These are phyloP conservation scores for Periparus ater DNA, from an alignment of 2,797 vertebrate genomes.

Conservation along the genomic window DNA sequence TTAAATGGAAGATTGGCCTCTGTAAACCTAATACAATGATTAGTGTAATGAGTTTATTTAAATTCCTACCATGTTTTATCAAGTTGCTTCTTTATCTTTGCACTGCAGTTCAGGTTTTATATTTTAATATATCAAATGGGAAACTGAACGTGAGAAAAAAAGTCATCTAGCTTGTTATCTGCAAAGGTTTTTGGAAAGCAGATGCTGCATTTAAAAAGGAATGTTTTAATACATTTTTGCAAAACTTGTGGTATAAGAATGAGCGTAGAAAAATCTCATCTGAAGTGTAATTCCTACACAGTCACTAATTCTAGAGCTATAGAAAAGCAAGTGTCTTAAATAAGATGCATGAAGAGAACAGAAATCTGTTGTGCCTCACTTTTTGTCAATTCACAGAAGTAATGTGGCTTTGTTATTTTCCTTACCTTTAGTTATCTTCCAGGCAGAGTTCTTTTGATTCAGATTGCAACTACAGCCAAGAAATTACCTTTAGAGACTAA, in stretches of 20 bases:
- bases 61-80: not conserved
- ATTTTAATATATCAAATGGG: not conserved
- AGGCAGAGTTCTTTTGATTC: not conserved
- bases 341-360: not conserved
- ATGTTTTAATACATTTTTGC: not conserved
- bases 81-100: constrained; percentile 33
- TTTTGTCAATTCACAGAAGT: not conserved
- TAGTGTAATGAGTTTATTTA: constrained; percentile 20
- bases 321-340: not conserved
- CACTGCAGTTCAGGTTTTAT: not conserved
- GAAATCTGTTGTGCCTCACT: not conserved
- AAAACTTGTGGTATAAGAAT: not conserved
- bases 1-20: not conserved
- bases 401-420: not conserved
- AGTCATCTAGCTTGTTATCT: not conserved
- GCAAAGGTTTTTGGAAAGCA: not conserved
- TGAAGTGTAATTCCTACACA: not conserved
- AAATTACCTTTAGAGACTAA: not conserved
- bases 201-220: not conserved
- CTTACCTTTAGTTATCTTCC: not conserved
- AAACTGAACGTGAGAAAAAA: not conserved
- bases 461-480: not conserved
- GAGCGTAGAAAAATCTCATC: not conserved
- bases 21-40: not conserved
- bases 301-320: not conserved